These are phyloP conservation scores for Petrocephalus schoutedeni DNA, from an alignment of 2,797 vertebrate genomes.

Conservation along the genomic window DNA sequence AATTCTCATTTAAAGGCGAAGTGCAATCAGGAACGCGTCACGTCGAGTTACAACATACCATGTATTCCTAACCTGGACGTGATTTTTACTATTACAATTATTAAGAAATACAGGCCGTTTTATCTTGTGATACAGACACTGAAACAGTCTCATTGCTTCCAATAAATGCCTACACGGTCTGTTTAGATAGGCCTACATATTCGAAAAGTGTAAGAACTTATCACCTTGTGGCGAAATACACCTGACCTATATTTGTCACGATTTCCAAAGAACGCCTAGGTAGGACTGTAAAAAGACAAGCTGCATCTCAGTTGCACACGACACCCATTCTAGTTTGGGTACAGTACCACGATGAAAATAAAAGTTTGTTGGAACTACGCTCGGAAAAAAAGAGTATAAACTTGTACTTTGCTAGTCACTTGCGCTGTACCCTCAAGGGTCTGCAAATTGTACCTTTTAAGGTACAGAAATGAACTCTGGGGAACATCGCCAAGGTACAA, in stretches of 20 bases:
- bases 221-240: not conserved
- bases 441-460: not conserved
- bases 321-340: not conserved
- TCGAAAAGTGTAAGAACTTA: not conserved
- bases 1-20: conserved; percentile 1
- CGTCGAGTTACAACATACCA: not conserved
- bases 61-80: not conserved
- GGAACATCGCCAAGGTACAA: not conserved
- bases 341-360: not conserved
- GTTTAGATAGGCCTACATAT: not conserved
- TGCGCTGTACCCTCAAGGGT: not conserved
- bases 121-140: not conserved
- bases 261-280: not conserved
- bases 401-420: not conserved
- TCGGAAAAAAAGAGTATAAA: no score
- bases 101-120: not conserved
- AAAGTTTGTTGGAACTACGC: not conserved
- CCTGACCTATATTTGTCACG: not conserved
- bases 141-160: not conserved
- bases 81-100: not conserved
- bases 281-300: not conserved
- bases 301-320: not conserved
- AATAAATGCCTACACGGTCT: conserved; percentile 1
- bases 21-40: not conserved
- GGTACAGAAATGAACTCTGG: not conserved